Base-by-base conservation (phyloP, 2,797 vertebrate genomes). In the Pyrocephalus nanus region DNA sequence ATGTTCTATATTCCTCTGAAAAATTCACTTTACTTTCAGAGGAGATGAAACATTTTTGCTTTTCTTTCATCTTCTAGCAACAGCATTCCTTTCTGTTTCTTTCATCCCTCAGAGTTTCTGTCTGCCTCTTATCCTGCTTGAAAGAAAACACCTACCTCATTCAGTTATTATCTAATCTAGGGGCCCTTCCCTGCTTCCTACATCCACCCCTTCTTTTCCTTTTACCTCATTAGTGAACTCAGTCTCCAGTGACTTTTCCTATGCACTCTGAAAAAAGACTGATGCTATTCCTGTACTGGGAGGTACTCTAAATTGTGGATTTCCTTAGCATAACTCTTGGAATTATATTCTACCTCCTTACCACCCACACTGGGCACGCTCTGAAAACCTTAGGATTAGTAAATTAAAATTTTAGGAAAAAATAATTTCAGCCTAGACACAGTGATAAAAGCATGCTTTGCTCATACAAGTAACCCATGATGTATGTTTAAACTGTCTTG, bases 31-130 rank as follows among this genome's bases (percentile, higher is more conserved):
- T 70, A 58, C 22, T 74, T 66, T 74, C 51, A 94, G 48, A 90
- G 20, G 60, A 88, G 65, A 88, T 92, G 73, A 93, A 86, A 89
- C 15, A 57, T 57, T 79, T 91, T 60, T 87, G 55, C 36, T 84
- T 87, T 75, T 87, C 86, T 91, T 94, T 95, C 84, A 89, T 92
- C 71, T 85, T 27, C 27, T 66, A 79, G 23, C 23, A 81, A n/a
- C 57, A 60, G 32, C 54, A 67, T 67, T 50, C 26, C n/a, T 85
- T 78, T 81, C 71, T 65, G 11, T 57, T 89, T 70, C 74, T 96
- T 87, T 92, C 18, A 92, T 91, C 74, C 18, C 27, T 64, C 43
- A 47, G 62, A 86, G 36, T 34, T 73, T 66, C 15, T 22, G 61
- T 79, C 64, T 70, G 34, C 34, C 36, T 87, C 45, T 78, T 72